Conservation (phyloP, 1,140 invertebrate genomes). For the Macrocentrus cingulum region DNA sequence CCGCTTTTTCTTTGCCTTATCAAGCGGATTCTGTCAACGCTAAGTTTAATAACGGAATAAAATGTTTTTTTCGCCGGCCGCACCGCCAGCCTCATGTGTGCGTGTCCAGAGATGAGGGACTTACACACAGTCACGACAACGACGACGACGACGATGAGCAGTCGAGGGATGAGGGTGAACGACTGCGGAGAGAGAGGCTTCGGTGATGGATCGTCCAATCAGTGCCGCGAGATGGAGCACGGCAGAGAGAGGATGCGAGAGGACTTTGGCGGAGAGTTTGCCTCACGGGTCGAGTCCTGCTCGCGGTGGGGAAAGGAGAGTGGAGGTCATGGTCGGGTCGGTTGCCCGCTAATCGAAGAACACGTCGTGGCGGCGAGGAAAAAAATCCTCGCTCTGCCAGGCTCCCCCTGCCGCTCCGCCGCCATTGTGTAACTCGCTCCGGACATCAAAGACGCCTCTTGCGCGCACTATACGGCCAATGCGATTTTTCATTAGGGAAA, state of each 20-base stretch:
- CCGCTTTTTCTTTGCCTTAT: neutral
- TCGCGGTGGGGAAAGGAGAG: slow-evolving; percentile 33
- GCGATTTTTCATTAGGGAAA: too few species aligned
- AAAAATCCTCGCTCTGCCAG: slow-evolving; percentile 16
- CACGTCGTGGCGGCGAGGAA: slow-evolving; percentile 38
- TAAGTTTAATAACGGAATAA: too few species aligned
- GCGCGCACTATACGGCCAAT: neutral
- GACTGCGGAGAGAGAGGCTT: slow-evolving; percentile 34
- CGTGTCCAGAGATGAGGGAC: neutral
- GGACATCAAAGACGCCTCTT: slow-evolving; percentile 13
- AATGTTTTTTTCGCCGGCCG: too few species aligned
- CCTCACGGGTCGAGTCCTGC: slow-evolving; percentile 6
- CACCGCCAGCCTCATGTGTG: too few species aligned
- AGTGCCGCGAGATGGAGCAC: slow-evolving; percentile 61
- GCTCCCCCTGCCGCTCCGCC: neutral
- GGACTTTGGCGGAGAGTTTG: slow-evolving; percentile 4
- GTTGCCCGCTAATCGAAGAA: slow-evolving; percentile 58
- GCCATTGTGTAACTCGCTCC: slow-evolving; percentile 25
- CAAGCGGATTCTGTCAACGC: too few species aligned
- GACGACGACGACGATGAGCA: slow-evolving; percentile 32
- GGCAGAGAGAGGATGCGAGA: slow-evolving; percentile 36
- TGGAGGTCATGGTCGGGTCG: slow-evolving; percentile 58
- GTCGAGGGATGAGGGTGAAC: slow-evolving; percentile 24
- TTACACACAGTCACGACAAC: neutral
- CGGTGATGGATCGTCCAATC: slow-evolving; percentile 62